Conservation (phyloP, 2,113 vertebrate species). For the Tragelaphus strepsiceros region DNA sequence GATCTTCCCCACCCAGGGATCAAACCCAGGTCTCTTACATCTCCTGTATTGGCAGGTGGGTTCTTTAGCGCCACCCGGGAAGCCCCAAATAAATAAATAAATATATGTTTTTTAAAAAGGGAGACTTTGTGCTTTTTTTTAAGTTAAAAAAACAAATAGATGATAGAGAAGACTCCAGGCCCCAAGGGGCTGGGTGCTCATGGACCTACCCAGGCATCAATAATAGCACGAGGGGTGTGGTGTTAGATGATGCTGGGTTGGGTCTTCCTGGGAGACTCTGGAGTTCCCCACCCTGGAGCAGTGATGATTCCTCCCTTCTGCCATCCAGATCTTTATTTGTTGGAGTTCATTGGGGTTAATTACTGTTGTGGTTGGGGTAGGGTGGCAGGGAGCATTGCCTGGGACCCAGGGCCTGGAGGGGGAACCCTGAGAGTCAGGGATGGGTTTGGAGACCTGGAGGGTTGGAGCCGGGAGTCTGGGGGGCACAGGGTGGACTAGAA, state of each 20-base stretch:
- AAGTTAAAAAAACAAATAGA: not conserved
- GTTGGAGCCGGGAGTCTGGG: not conserved
- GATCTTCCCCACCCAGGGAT: not conserved
- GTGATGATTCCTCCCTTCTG: not conserved
- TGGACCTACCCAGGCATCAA: not conserved
- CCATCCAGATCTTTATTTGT: constrained; percentile 50
- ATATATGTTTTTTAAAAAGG: not conserved
- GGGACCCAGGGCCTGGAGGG: not conserved
- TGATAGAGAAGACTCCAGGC: not conserved
- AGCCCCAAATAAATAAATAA: not conserved
- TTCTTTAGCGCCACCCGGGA: not conserved
- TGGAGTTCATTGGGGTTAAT: constrained; percentile 57
- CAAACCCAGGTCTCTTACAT: not conserved
- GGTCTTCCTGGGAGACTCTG: not conserved
- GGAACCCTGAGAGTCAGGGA: not conserved
- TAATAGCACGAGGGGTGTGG: not conserved
- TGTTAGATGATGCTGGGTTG: not conserved
- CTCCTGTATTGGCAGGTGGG: not conserved
- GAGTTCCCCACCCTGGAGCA: constrained; percentile 1
- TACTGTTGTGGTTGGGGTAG: constrained; percentile 40
- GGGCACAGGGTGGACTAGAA: not conserved
- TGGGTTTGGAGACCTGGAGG: not conserved
- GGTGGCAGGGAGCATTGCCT: not conserved
- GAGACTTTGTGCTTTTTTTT: not conserved
- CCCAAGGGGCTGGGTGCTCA: not conserved